phyloP scores from a whole-genome alignment of 92 coral and sea anemone genomes.

The Desmophyllum pertusum region DNA sequence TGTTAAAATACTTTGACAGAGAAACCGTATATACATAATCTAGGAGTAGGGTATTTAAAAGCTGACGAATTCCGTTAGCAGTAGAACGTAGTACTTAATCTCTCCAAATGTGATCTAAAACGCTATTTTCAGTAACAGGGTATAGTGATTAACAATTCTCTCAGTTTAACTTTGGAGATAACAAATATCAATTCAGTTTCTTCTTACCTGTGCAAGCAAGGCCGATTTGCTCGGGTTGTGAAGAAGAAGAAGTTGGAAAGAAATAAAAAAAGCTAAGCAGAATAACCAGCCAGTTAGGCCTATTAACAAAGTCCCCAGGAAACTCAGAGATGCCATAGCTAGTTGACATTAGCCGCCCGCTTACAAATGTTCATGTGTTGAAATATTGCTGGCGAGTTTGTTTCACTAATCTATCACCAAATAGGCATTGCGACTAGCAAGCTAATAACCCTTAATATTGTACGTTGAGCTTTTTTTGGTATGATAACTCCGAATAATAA shows the following conservation, averaged over 20 bases:
- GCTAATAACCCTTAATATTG: no score
- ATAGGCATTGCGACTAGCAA: no score
- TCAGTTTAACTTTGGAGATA: background rate
- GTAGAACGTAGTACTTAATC: background rate
- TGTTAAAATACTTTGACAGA: no score
- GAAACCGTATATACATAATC: no score
- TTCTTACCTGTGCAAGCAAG: constrained; percentile 10
- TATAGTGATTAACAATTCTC: background rate
- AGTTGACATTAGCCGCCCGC: background rate
- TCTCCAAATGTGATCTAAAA: background rate
- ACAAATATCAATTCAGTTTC: background rate
- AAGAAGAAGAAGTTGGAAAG: background rate
- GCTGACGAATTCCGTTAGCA: no score
- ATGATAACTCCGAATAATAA: no score
- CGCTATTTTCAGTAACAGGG: background rate
- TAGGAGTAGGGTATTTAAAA: no score
- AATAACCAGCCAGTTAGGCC: background rate
- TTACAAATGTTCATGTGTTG: background rate
- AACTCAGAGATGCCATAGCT: background rate
- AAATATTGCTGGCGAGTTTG: background rate
- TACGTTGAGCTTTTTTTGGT: no score
- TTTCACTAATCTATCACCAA: no score
- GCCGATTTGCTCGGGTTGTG: constrained; percentile 1
- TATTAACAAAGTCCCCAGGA: background rate
- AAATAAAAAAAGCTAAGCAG: background rate